These are phyloP conservation scores for Lobophora halterata DNA, from an alignment of 2,888 invertebrate genomes.

Conservation along the genomic window DNA sequence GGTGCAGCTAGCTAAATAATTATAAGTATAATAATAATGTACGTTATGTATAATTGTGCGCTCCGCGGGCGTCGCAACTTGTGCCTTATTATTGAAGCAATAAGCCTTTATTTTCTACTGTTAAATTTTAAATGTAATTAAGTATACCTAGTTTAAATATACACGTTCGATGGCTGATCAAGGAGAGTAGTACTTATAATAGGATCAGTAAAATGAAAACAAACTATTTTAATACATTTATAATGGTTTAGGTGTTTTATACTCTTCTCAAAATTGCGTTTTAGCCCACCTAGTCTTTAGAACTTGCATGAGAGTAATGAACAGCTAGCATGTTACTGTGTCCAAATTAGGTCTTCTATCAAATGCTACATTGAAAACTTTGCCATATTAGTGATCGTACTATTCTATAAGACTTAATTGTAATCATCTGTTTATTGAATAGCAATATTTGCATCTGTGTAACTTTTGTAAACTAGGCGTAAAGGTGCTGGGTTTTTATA, in stretches of 20 bases:
- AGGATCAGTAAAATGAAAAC: constrained; percentile 21
- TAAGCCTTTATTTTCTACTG: constrained; percentile 40
- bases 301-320: constrained; percentile 58
- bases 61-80: constrained; percentile 32
- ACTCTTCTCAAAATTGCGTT: constrained; percentile 57
- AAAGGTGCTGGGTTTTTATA: constrained; percentile 78
- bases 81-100: constrained; percentile 49
- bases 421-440: constrained; percentile 66
- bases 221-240: constrained; percentile 36
- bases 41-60: constrained; percentile 23
- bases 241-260: constrained; percentile 27
- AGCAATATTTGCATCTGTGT: constrained; percentile 67
- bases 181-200: constrained; percentile 19
- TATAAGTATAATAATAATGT: constrained; percentile 32
- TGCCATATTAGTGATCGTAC: constrained; percentile 80
- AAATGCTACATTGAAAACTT: constrained; percentile 80
- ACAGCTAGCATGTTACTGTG: constrained; percentile 61
- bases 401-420: constrained; percentile 73
- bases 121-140: constrained; percentile 35
- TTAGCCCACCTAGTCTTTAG: constrained; percentile 79
- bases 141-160: constrained; percentile 42
- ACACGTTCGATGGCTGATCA: constrained; percentile 16
- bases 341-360: constrained; percentile 64
- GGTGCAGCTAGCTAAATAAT: constrained; percentile 58
- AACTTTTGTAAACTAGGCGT: constrained; percentile 74